Evolutionary conservation across 2,888 invertebrate genomes (phyloP).

Genomic region (Tipula vernalis): DNA sequence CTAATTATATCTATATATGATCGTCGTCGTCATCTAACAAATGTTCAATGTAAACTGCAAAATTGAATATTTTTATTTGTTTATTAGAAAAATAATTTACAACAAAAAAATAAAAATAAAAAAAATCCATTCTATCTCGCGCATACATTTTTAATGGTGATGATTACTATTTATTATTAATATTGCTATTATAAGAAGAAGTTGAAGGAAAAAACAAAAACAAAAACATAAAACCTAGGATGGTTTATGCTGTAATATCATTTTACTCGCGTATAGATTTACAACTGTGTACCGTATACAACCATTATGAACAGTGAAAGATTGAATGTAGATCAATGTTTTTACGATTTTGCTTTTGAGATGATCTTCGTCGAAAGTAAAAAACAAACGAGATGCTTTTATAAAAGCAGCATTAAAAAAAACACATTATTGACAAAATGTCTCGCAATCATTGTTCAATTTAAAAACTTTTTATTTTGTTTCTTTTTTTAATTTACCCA

Average conservation of each 20-base stretch:
- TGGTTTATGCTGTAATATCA: background rate
- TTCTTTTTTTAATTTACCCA: background rate
- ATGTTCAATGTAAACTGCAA: slow-evolving; percentile 10
- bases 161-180: background rate
- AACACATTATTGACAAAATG: background rate
- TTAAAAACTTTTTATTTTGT: background rate
- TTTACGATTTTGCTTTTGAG: background rate
- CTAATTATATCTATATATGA: background rate
- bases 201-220: background rate
- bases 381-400: background rate
- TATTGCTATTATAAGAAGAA: background rate
- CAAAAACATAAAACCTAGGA: background rate
- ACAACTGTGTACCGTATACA: background rate
- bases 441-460: background rate
- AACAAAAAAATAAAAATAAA: background rate
- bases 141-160: background rate
- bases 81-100: background rate
- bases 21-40: slow-evolving; percentile 9
- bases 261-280: background rate
- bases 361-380: background rate
- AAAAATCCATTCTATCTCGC: slow-evolving; percentile 4
- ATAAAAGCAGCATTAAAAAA: background rate
- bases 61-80: background rate
- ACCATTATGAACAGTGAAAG: background rate
- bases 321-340: slow-evolving; percentile 4